Conservation (phyloP, 2,888 invertebrate species). For the Arctia plantaginis region DNA sequence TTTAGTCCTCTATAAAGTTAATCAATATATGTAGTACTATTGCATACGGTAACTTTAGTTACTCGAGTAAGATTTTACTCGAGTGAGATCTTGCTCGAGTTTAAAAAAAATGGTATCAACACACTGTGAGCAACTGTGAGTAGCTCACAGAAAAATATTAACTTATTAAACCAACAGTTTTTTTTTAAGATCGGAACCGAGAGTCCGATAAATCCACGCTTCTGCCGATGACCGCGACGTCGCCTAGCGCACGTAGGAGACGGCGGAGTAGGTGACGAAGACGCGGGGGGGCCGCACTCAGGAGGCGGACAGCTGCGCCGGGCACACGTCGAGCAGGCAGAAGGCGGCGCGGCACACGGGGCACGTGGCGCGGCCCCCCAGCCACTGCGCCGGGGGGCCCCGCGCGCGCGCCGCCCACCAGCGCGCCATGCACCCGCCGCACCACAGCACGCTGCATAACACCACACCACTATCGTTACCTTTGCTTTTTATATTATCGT, state of each 20-base stretch:
- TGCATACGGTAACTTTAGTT: background rate
- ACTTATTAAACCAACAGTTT: too few species aligned
- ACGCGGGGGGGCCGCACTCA: slow-evolving; percentile 21
- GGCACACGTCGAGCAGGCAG: slow-evolving; percentile 94
- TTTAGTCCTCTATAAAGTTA: background rate
- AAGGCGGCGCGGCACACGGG: slow-evolving; percentile 95
- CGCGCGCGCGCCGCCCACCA: slow-evolving; percentile 96
- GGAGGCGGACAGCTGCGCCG: slow-evolving; percentile 53
- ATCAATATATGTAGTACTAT: background rate
- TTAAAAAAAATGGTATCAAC: background rate
- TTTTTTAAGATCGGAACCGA: background rate
- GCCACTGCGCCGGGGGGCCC: slow-evolving; percentile 90
- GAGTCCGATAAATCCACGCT: background rate
- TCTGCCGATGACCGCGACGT: background rate
- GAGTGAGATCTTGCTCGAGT: background rate
- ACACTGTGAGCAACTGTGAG: too few species aligned
- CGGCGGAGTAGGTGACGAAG: slow-evolving; percentile 13
- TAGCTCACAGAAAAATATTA: background rate
- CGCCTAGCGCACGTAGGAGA: slow-evolving; percentile 11
- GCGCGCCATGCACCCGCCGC: slow-evolving; percentile 92
- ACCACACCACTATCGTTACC: background rate
- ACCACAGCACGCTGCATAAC: slow-evolving; percentile 93
- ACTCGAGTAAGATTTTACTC: background rate
- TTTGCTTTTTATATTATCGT: too few species aligned
- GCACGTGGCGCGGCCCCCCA: slow-evolving; percentile 93